These are phyloP conservation scores for Anthoptus insignis DNA, from an alignment of 2,888 invertebrate genomes.

Conservation along the genomic window DNA sequence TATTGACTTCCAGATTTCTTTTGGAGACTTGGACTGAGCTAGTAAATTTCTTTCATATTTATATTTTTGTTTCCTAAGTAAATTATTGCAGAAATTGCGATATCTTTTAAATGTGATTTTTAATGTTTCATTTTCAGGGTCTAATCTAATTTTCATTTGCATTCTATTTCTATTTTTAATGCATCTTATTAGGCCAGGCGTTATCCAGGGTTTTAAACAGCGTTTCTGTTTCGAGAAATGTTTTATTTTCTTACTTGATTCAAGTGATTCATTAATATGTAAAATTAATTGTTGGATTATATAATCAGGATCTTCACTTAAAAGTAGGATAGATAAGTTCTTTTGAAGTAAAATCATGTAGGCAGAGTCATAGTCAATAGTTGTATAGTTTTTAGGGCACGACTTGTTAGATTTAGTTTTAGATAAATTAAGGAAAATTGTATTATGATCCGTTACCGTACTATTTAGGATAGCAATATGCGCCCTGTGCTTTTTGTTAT, in stretches of 20 bases:
- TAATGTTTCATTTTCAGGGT: background rate
- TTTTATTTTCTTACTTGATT: no score
- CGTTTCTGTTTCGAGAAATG: no score
- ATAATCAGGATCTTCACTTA: background rate
- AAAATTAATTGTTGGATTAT: no score
- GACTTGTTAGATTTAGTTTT: background rate
- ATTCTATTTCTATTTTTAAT: conserved; percentile 28
- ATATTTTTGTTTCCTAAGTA: conserved; percentile 35
- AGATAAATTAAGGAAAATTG: background rate
- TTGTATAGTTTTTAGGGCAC: background rate
- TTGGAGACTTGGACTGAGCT: conserved; percentile 5
- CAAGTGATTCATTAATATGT: no score
- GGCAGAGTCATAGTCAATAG: background rate
- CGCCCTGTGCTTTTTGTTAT: conserved; percentile 8
- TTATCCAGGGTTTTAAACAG: conserved; percentile 40
- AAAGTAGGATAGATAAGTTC: background rate
- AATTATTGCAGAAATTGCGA: background rate
- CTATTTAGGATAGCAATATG: conserved; percentile 17
- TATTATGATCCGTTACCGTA: conserved; percentile 14
- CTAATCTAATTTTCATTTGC: conserved; percentile 8
- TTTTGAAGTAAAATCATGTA: conserved; percentile 43
- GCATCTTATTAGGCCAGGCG: conserved; percentile 17
- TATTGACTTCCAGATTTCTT: conserved; percentile 16
- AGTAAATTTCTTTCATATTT: conserved; percentile 23
- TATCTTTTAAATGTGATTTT: background rate